Base-by-base conservation (phyloP, 2,113 vertebrate genomes). In the Psilopsiagon aurifrons region DNA sequence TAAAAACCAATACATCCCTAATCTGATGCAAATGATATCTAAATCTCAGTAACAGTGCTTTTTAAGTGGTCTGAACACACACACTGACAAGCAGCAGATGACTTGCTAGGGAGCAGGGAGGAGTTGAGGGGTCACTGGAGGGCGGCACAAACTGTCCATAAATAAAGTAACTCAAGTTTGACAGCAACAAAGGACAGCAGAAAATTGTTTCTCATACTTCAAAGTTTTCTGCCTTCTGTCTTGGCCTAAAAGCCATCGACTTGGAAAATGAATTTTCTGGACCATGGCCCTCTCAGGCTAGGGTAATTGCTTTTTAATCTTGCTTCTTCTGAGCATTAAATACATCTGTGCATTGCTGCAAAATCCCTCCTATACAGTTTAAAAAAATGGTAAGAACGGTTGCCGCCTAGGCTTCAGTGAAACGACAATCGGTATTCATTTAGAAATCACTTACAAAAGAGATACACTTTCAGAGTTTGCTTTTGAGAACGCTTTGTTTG, bases 341-440 rank as follows among this genome's bases (percentile, higher is more conserved):
- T 79, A 64, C 20, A 22, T 47, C n/a, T 47, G n/a, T 12, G 15
- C 41, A 13, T 2, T 54, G 57, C 80, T 44, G 29, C 51, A 64
- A 49, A 35, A 37, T 41, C 37, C 27, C 24, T 39, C n/a, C 39
- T 14, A 5, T 22, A 35, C 47, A 55, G 17, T 52, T 35, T 67
- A 79, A 85, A 55, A 9, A 55, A 54, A n/a, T 0, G 16, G 31
- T 5, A 44, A 57, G 70, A 47, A 52, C 0, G 8, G 31, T 33
- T 7, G 63, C 29, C 33, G n/a, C 33, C 15, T 39, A 76, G 54
- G 47, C 39, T 76, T 47, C 2, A 1, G 37, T 29, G 54, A 79
- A 73, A 33, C 1, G 1, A 43, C 1, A 4, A 60, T 3, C 2
- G 2, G 19, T 11, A 14, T 7, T 41, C n/a, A 16, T 12, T 41